Evolutionary conservation across 1,140 invertebrate species (phyloP), one percentile per base, ranked within the genome.

Genomic region (Brachionus sp.): DNA sequence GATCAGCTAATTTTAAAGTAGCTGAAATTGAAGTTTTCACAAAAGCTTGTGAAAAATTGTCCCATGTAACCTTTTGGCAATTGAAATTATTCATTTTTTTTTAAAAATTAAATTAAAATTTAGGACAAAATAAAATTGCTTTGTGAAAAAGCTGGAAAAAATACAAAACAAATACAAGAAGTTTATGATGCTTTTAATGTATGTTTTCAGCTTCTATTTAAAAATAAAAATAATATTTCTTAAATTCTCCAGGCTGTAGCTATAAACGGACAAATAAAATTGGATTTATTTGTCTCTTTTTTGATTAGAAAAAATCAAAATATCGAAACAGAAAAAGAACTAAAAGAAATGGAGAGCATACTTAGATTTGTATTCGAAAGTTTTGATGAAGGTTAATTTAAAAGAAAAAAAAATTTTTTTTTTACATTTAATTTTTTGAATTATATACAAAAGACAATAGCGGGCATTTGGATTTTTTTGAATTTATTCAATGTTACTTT

Each of bases 1-100:
- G 62, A 66, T 66, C 62, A 66, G 25, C 25, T 35, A 66, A 66
- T 66, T 66, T 66, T 66, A 66, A 66, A 33, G 62, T 66, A 0
- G 6, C 62, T 66, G 62, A 66, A 33, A 66, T 66, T 33, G 62
- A 66, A 66, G 62, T 66, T 66, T 66, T 13, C 62, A 33, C 62
- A 33, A 66, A 66, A 66, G n/a, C 10, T 33, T 66, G 25, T 66
- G 25, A 29, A 13, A 35, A 33, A 33, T 35, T 66, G 7, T 66
- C 33, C 0, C 25, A 66, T 0, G 62, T 66, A 66, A 64, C 23
- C 23, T 62, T 62, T 44, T 44, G 42, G 42, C 42, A 44, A 44
- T 50, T 50, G 5, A 50, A 50, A 50, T 50, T 16, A 50, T 50
- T 50, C 0, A 50, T 50, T 50, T 50, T 50, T n/a, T 50, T 44